A percentile compares a stretch with the other conserved stretches of the same genome.
Conservation (phyloP, 2,888 invertebrate genomes). For the Tricholauxania praeusta region DNA sequence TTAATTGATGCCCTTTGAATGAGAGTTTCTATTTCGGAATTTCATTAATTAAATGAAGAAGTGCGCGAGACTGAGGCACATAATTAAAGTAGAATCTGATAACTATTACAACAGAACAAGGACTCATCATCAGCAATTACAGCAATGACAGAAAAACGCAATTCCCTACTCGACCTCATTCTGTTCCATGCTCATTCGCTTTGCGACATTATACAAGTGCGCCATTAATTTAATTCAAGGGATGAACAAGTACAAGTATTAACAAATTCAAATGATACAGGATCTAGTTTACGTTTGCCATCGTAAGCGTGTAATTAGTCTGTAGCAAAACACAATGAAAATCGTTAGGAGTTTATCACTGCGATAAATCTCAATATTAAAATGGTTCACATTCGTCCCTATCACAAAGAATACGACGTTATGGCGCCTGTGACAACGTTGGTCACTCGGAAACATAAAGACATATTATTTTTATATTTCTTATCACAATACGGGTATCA, state of each 20-base stretch:
- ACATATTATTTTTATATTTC: background rate
- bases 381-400: slow-evolving; percentile 5
- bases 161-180: background rate
- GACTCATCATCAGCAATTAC: slow-evolving; percentile 9
- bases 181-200: background rate
- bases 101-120: slow-evolving; percentile 5
- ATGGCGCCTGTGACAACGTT: slow-evolving; percentile 4
- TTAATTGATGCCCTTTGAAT: slow-evolving; percentile 31
- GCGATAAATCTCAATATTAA: slow-evolving; percentile 18
- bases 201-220: background rate
- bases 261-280: background rate
- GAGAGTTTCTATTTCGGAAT: slow-evolving; percentile 26
- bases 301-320: slow-evolving; percentile 24
- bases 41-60: slow-evolving; percentile 34
- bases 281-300: background rate
- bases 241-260: background rate
- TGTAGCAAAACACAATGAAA: background rate
- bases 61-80: slow-evolving; percentile 18
- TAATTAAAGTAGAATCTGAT: slow-evolving; percentile 24
- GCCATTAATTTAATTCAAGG: slow-evolving; percentile 2
- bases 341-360: slow-evolving; percentile 7
- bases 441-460: background rate
- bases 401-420: slow-evolving; percentile 1
- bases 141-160: background rate
- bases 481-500: slow-evolving; percentile 11